These are phyloP conservation scores for Chondrilla cf. caribensis DNA, from an alignment of 37 sponge, comb jelly and placozoan genomes.

Conservation along the genomic window DNA sequence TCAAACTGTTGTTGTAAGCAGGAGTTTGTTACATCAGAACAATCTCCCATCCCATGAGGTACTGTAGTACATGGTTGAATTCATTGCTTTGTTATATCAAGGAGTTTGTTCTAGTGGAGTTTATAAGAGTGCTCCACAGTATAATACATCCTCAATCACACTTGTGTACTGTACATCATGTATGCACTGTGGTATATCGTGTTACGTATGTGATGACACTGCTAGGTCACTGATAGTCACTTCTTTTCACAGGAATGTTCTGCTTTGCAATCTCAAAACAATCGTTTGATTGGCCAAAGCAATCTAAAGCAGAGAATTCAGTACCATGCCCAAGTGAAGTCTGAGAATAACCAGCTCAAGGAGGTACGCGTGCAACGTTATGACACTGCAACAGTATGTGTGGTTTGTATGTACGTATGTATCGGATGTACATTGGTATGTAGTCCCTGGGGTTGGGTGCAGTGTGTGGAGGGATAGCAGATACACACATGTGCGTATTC, in stretches of 20 bases:
- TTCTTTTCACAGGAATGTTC: constrained; percentile 55
- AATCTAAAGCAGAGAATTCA: constrained; percentile 80
- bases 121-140: too few relatives aligned
- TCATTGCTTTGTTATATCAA: too few relatives aligned
- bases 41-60: too few relatives aligned
- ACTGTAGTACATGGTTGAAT: too few relatives aligned
- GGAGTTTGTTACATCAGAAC: too few relatives aligned
- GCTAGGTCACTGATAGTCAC: too few relatives aligned
- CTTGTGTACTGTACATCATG: too few relatives aligned
- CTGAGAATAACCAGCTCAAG: constrained; percentile 70
- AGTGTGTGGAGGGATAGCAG: not conserved
- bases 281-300: constrained; percentile 62
- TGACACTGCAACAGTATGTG: not conserved
- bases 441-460: not conserved
- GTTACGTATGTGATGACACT: too few relatives aligned
- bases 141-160: too few relatives aligned
- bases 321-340: constrained; percentile 67
- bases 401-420: not conserved
- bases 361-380: constrained; percentile 48
- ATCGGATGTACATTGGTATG: not conserved
- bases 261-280: constrained; percentile 67
- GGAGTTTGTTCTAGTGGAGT: too few relatives aligned
- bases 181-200: too few relatives aligned
- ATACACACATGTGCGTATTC: not conserved
- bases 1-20: too few relatives aligned